Evolutionary conservation across 2,797 vertebrate species (phyloP).

Genomic region (Phrynocephalus guinanensis): DNA sequence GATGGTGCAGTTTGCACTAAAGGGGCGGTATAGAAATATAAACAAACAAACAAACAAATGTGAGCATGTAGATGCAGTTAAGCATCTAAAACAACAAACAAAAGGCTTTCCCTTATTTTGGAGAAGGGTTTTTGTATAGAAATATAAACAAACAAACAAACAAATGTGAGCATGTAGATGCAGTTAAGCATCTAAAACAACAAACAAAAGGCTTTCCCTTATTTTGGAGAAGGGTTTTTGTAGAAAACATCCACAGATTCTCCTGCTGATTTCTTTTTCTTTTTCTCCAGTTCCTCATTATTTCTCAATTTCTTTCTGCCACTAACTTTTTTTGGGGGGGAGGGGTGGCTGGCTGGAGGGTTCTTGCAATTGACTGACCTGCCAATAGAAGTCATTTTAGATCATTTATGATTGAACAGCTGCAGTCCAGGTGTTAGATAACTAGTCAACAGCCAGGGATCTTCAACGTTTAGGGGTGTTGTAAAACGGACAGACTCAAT

Average conservation of each 20-base stretch:
- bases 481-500: background rate
- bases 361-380: constrained; percentile 23
- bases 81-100: background rate
- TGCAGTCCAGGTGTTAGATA: constrained; percentile 19
- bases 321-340: background rate
- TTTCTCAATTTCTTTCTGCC: background rate
- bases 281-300: background rate
- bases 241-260: background rate
- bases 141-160: no score
- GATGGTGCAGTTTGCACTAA: no score
- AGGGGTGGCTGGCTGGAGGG: background rate
- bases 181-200: background rate
- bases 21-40: no score
- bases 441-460: background rate
- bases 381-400: constrained; percentile 37
- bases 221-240: background rate
- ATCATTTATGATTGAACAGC: constrained; percentile 26
- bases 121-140: background rate
- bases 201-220: background rate
- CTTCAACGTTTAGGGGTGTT: background rate
- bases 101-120: background rate
- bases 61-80: background rate
- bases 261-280: background rate
- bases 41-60: background rate
- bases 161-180: background rate